Evolutionary conservation across 2,797 vertebrate genomes (phyloP).

Genomic region (Danio tinwini): DNA sequence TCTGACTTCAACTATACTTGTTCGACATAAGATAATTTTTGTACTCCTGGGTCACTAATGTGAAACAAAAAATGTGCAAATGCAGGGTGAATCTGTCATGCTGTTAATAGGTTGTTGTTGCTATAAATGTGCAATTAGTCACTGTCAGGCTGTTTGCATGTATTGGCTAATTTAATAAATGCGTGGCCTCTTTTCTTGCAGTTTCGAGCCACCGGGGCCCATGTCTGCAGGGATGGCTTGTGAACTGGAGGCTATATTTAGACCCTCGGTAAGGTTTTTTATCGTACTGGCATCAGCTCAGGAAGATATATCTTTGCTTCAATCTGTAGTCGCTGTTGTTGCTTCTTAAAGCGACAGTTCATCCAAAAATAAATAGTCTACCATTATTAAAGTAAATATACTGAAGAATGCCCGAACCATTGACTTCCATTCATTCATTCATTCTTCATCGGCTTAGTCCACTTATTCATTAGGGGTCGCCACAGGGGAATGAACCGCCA

Average conservation of each 20-base stretch:
- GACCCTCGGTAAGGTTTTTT: slow-evolving; percentile 82
- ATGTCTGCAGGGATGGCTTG: slow-evolving; percentile 90
- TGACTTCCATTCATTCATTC: no score
- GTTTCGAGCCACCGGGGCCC: slow-evolving; percentile 85
- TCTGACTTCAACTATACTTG: no score
- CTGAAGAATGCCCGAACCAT: no score
- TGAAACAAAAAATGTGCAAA: no score
- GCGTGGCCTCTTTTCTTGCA: slow-evolving; percentile 58
- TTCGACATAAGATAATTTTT: no score
- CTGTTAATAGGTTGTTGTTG: neutral
- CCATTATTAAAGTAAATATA: no score
- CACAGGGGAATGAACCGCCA: no score
- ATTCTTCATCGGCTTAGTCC: no score
- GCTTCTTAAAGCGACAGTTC: no score
- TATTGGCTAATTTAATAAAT: neutral
- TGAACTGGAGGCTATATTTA: slow-evolving; percentile 83
- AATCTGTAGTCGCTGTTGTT: neutral
- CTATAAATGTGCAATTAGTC: neutral
- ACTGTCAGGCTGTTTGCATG: neutral
- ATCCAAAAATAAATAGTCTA: no score
- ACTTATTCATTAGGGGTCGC: no score
- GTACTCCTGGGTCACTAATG: no score
- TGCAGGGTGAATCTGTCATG: slow-evolving; percentile 37
- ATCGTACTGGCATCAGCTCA: neutral
- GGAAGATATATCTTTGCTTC: neutral